A percentile compares a stretch with the other conserved stretches of the same genome.
These are phyloP conservation scores for Morelia viridis DNA, from an alignment of 2,797 vertebrate species.

Conservation along the genomic window DNA sequence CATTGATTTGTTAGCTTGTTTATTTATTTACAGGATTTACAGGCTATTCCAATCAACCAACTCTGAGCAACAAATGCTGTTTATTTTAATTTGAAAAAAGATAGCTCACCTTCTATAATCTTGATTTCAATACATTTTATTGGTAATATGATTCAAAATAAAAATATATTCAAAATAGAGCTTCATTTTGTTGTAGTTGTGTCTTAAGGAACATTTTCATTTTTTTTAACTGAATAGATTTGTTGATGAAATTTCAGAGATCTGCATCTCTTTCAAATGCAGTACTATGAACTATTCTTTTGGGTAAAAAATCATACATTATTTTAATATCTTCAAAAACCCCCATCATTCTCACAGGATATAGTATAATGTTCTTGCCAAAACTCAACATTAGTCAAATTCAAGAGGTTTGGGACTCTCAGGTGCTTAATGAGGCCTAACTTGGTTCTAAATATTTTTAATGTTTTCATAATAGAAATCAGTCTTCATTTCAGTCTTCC, in stretches of 20 bases:
- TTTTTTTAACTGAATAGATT: background rate
- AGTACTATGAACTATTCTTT: background rate
- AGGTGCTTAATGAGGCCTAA: background rate
- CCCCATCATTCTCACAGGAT: background rate
- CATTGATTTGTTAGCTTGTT: background rate
- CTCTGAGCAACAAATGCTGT: background rate
- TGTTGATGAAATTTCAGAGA: background rate
- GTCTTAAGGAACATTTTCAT: background rate
- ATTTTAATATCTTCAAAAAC: background rate
- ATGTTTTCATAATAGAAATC: background rate
- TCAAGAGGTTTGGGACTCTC: background rate
- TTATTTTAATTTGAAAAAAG: too few species aligned
- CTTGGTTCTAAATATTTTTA: background rate
- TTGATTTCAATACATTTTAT: background rate
- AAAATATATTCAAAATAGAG: background rate
- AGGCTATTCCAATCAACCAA: background rate
- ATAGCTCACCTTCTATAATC: too few species aligned
- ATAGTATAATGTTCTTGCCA: background rate
- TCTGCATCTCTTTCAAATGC: slow-evolving; percentile 7
- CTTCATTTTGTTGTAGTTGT: background rate
- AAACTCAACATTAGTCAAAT: background rate
- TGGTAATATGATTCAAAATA: background rate
- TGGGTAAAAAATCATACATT: background rate
- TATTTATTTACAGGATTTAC: background rate
- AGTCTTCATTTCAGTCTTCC: background rate